A percentile compares a stretch with the other conserved stretches of the same genome.
phyloP scores from a whole-genome alignment of 2,797 vertebrate genomes.

The Oreonectes daqikongensis region DNA sequence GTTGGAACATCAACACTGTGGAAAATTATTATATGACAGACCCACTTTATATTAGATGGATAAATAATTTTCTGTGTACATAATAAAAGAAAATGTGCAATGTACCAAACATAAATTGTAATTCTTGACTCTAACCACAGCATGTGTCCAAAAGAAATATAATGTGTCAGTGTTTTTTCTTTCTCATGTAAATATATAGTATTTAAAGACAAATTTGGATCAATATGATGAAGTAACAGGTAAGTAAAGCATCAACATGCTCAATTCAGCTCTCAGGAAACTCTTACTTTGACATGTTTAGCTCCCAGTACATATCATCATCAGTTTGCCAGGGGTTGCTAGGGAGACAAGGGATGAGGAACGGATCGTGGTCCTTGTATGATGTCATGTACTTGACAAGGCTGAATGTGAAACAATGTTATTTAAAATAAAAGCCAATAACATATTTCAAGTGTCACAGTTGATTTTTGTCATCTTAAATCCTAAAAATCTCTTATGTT shows the following conservation, averaged over 20 bases:
- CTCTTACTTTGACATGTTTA: constrained; percentile 87
- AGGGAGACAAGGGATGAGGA: constrained; percentile 88
- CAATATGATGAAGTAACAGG: not conserved
- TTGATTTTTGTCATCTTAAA: no score
- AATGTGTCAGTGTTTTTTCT: no score
- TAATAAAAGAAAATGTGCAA: no score
- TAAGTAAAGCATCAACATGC: not conserved
- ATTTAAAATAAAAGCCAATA: not conserved
- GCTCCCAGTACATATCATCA: constrained; percentile 85
- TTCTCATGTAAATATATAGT: not conserved
- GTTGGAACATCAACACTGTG: constrained; percentile 88
- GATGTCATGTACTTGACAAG: constrained; percentile 87
- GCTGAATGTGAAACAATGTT: constrained; percentile 69
- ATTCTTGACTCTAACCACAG: no score
- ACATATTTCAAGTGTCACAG: not conserved
- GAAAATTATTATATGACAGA: constrained; percentile 13
- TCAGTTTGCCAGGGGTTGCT: constrained; percentile 95
- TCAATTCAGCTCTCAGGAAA: not conserved
- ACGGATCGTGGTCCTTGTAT: constrained; percentile 86
- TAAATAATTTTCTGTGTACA: no score
- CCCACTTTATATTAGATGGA: not conserved
- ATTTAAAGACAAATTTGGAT: no score
- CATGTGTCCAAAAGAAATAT: not conserved
- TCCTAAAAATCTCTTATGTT: not conserved
- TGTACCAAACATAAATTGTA: no score